These are phyloP conservation scores for Danio aesculapii DNA, from an alignment of 2,797 vertebrate species.

Conservation along the genomic window DNA sequence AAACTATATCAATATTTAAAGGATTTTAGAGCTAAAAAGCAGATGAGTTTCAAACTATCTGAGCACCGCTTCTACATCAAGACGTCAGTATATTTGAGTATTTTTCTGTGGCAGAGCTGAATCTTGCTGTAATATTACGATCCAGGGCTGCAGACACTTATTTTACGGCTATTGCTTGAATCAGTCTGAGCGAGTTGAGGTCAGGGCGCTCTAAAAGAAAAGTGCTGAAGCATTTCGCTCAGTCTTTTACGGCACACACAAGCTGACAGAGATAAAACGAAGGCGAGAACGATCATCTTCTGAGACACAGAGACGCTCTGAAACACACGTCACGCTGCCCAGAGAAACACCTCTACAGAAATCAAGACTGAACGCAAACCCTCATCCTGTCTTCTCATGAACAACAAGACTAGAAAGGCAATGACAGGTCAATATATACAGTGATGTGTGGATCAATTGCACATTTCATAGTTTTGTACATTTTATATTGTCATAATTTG, in stretches of 20 bases:
- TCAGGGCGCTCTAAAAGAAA: slow-evolving; percentile 3
- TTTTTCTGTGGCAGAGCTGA: background rate
- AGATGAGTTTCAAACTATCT: background rate
- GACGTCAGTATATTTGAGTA: background rate
- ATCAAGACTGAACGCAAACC: background rate
- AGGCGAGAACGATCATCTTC: slow-evolving; percentile 7
- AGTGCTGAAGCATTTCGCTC: background rate
- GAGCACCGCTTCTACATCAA: background rate
- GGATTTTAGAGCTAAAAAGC: background rate
- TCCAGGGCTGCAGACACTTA: background rate
- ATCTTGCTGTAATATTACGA: background rate
- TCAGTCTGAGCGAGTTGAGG: background rate
- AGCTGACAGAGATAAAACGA: slow-evolving; percentile 11
- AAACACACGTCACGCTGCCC: background rate
- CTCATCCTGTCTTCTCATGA: background rate
- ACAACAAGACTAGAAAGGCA: background rate
- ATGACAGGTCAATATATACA: background rate
- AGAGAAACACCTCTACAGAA: background rate
- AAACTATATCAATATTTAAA: background rate
- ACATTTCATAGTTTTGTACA: too few species aligned
- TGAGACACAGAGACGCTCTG: slow-evolving; percentile 7
- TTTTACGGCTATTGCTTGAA: background rate
- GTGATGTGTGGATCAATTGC: background rate
- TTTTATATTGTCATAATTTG: too few species aligned
- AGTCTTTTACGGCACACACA: background rate